A percentile compares a stretch with the other conserved stretches of the same genome.
Evolutionary conservation across 2,888 invertebrate genomes (phyloP).

Genomic region (Cordilura impudica): DNA sequence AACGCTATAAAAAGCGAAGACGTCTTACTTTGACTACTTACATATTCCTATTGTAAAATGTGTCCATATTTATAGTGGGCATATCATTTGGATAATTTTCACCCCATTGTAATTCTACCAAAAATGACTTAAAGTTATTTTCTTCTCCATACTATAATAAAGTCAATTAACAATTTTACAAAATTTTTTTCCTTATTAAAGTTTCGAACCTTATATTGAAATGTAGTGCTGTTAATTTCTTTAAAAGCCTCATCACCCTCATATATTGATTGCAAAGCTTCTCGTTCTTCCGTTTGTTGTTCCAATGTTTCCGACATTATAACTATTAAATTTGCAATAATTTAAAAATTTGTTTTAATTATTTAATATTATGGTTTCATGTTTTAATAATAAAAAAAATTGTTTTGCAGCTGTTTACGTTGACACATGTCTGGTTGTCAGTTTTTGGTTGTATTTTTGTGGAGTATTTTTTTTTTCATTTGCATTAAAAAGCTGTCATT

Average conservation of each 20-base stretch:
- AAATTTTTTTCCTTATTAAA: neutral
- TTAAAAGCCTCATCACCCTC: constrained; percentile 94
- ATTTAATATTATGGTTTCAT: neutral
- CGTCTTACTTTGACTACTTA: constrained; percentile 80
- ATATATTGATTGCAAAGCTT: constrained; percentile 94
- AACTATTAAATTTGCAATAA: neutral
- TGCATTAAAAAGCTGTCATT: no score
- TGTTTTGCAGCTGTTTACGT: constrained; percentile 33
- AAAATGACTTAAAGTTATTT: constrained; percentile 87
- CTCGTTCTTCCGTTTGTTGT: constrained; percentile 91
- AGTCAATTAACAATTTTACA: constrained; percentile 64
- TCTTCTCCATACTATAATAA: constrained; percentile 86
- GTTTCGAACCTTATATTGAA: constrained; percentile 91
- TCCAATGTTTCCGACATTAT: constrained; percentile 81
- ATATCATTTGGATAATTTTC: constrained; percentile 90
- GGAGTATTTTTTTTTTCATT: no score
- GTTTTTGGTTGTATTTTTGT: no score
- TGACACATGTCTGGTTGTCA: constrained; percentile 18
- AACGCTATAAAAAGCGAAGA: neutral
- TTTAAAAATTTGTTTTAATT: neutral
- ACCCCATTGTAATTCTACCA: constrained; percentile 93
- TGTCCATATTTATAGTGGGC: constrained; percentile 90
- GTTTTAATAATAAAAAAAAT: neutral
- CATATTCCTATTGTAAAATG: constrained; percentile 96
- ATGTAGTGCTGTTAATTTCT: constrained; percentile 86